Percentiles rank a stretch among this genome's conserved stretches.
These are phyloP conservation scores for Girardinus metallicus DNA, from an alignment of 2,797 vertebrate species.

Conservation along the genomic window DNA sequence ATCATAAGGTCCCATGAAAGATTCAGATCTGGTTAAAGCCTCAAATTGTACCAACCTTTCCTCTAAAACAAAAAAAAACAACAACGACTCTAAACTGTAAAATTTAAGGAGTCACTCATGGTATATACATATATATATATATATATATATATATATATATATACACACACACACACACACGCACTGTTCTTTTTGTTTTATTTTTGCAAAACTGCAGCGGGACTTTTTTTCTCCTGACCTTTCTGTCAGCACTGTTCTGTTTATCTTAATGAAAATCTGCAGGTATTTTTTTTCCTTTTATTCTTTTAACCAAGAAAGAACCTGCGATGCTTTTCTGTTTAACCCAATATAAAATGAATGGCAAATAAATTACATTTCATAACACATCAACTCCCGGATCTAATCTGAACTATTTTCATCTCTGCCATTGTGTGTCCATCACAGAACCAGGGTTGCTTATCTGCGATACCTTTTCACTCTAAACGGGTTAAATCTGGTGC, in stretches of 20 bases:
- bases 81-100: background rate
- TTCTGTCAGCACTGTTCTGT: slow-evolving; percentile 34
- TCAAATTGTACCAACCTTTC: background rate
- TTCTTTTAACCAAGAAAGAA: slow-evolving; percentile 8
- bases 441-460: slow-evolving; percentile 28
- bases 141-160: background rate
- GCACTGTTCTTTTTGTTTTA: background rate
- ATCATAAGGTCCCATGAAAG: slow-evolving; percentile 20
- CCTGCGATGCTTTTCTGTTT: slow-evolving; percentile 42
- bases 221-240: slow-evolving; percentile 19
- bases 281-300: slow-evolving; percentile 7
- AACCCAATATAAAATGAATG: slow-evolving; percentile 24
- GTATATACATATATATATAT: background rate
- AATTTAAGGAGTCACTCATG: background rate
- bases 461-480: slow-evolving; percentile 30
- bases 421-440: slow-evolving; percentile 1
- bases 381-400: slow-evolving; percentile 14
- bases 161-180: background rate
- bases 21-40: slow-evolving; percentile 25
- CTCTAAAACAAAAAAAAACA: background rate
- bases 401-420: slow-evolving; percentile 28
- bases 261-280: slow-evolving; percentile 70
- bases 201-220: slow-evolving; percentile 27
- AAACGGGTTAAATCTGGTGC: slow-evolving; percentile 44
- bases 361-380: slow-evolving; percentile 28